Conservation (phyloP, 2,113 vertebrate genomes). For the Pseudolaguvia tuberculata region DNA sequence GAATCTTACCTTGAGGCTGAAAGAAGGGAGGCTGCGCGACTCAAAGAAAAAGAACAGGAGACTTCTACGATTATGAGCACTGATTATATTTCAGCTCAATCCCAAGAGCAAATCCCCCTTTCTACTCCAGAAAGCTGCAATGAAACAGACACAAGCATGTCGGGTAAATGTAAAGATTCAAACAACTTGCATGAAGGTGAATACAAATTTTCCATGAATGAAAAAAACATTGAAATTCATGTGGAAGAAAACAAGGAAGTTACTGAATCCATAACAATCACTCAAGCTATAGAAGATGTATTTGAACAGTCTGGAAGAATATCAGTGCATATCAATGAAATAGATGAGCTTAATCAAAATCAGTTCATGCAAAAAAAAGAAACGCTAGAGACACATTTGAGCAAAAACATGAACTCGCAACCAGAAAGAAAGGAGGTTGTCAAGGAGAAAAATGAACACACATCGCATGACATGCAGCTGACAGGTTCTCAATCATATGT, state of each 20-base stretch:
- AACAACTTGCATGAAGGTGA: constrained; percentile 37
- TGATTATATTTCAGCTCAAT: constrained; percentile 22
- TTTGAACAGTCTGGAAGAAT: constrained; percentile 18
- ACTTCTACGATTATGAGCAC: constrained; percentile 32
- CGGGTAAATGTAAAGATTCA: constrained; percentile 26
- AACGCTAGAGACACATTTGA: background rate
- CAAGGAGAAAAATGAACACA: constrained; percentile 8
- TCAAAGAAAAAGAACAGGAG: constrained; percentile 48
- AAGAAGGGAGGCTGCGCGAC: constrained; percentile 46
- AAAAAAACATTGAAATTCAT: constrained; percentile 39
- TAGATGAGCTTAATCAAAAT: constrained; percentile 28
- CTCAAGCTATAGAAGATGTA: constrained; percentile 14
- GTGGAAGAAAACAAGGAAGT: constrained; percentile 44
- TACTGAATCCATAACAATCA: constrained; percentile 4
- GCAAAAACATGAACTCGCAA: constrained; percentile 17
- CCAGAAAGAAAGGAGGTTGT: constrained; percentile 28
- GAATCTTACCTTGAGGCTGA: constrained; percentile 74
- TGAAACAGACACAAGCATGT: constrained; percentile 21
- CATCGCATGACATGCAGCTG: constrained; percentile 16
- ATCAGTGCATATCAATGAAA: constrained; percentile 1
- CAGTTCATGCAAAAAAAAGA: background rate
- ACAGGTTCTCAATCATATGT: constrained; percentile 10
- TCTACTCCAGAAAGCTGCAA: constrained; percentile 1
- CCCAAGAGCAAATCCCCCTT: constrained; percentile 16
- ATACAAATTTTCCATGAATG: constrained; percentile 38